Conservation (phyloP, 2,888 invertebrate genomes). For the Tipula confusa region DNA sequence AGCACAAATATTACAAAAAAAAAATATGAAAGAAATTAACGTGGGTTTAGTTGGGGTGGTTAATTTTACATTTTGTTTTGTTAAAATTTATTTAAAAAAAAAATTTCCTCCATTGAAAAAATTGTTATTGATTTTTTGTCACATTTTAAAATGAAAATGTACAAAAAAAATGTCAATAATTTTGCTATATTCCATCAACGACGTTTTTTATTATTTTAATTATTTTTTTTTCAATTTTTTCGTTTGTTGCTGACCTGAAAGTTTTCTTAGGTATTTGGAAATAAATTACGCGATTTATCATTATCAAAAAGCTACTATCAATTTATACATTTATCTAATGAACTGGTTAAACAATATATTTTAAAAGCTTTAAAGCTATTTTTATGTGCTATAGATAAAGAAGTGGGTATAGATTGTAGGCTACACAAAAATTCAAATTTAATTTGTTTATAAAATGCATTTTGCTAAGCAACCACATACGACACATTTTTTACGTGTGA, state of each 20-base stretch:
- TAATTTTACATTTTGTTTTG: not conserved
- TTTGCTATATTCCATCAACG: not conserved
- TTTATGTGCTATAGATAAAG: too few species aligned
- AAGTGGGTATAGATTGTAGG: too few species aligned
- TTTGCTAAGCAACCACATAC: not conserved
- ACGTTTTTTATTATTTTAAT: not conserved
- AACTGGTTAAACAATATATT: not conserved
- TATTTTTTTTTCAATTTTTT: not conserved
- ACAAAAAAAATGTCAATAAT: slow-evolving; percentile 3
- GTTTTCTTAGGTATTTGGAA: not conserved
- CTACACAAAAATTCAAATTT: too few species aligned
- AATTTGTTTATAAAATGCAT: not conserved
- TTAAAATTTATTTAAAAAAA: slow-evolving; percentile 6
- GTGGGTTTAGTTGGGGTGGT: slow-evolving; percentile 25
- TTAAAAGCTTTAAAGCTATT: too few species aligned
- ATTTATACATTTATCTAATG: not conserved
- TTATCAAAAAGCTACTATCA: too few species aligned
- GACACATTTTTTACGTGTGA: slow-evolving; percentile 20
- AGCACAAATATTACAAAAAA: not conserved
- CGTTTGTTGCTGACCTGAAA: slow-evolving; percentile 14
- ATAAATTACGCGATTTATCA: not conserved
- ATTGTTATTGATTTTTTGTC: not conserved
- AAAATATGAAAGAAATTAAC: not conserved
- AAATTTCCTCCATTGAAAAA: not conserved
- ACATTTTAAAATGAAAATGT: not conserved